phyloP scores from a whole-genome alignment of 2,113 vertebrate genomes.

The Pycnonotus jocosus region DNA sequence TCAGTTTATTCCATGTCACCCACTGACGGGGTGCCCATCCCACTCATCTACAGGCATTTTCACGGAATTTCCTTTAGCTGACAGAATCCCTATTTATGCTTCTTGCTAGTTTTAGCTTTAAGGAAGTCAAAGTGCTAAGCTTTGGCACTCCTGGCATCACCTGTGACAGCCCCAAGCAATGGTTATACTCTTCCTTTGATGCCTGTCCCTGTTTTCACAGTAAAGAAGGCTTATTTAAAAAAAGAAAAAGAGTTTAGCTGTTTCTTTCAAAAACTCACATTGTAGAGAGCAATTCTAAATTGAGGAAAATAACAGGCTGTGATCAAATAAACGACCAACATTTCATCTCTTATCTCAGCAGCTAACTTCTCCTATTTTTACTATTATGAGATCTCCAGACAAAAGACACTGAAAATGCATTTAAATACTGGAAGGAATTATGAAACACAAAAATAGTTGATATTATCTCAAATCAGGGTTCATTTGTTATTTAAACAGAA shows the following conservation, averaged over 20 bases:
- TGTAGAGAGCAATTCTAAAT: neutral
- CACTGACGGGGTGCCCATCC: neutral
- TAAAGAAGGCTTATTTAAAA: neutral
- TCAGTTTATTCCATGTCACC: neutral
- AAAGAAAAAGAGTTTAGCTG: neutral
- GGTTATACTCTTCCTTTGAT: neutral
- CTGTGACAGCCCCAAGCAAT: neutral
- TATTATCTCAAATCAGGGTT: neutral
- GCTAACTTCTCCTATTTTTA: neutral
- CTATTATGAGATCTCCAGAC: neutral
- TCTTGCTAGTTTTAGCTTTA: neutral
- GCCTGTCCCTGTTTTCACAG: neutral
- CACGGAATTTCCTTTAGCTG: neutral
- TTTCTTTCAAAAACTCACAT: neutral
- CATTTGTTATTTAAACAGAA: neutral
- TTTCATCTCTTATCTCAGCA: neutral
- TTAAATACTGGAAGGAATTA: neutral
- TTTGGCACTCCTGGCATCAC: neutral
- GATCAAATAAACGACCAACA: neutral
- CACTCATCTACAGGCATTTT: neutral
- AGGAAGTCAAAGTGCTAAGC: neutral
- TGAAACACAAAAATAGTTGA: neutral
- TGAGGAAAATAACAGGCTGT: neutral
- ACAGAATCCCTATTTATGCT: neutral
- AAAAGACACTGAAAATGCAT: neutral